Base-by-base conservation (phyloP, 2,797 vertebrate species). In the Ispidina picta region DNA sequence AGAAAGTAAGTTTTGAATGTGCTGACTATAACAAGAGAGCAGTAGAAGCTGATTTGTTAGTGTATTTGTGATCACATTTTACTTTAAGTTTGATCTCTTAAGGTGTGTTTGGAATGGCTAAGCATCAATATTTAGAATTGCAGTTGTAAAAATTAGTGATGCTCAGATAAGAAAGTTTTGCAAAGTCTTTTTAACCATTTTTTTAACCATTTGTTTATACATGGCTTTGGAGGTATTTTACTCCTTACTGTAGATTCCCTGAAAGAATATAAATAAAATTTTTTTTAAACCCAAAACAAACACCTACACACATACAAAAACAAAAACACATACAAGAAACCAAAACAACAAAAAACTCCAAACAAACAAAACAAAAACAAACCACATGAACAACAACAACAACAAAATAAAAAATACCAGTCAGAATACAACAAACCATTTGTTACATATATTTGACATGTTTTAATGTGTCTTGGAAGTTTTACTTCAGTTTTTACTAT, bases 1-100 rank as follows among this genome's bases (percentile, higher is more conserved):
- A 89, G 85, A 94, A 83, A 93, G 76, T 35, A 74, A 79, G 35
- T 63, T 92, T 89, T 93, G 80, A 92, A 88, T 95, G 77, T 93
- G 83, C 81, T 88, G 94, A 86, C 89, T 87, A 86, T 88, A 83
- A 90, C 64, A 80, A 94, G 86, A 92, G 85, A 88, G 55, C 74
- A 89, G 96, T 92, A 59, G 10, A 94, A 83, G 55, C 37, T 90
- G 94, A 94, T 96, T 96, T 85, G 70, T 87, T 93, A 77, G 62
- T 91, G 71, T 65, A 75, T 87, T 96, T 91, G 87, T 96, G 80
- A 92, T 56, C 58, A 84, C 79, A 75, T 95, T 96, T 95, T 92
- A n/a, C 44, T 95, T 94, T 52, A 94, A 86, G 94, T 81, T 91
- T 95, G 74, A 87, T 95, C 62, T 87, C 58, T 88, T 94, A 84